Percentiles rank a stretch among this genome's conserved stretches.
phyloP scores from a whole-genome alignment of 1,140 invertebrate genomes.

The Maconellicoccus hirsutus region DNA sequence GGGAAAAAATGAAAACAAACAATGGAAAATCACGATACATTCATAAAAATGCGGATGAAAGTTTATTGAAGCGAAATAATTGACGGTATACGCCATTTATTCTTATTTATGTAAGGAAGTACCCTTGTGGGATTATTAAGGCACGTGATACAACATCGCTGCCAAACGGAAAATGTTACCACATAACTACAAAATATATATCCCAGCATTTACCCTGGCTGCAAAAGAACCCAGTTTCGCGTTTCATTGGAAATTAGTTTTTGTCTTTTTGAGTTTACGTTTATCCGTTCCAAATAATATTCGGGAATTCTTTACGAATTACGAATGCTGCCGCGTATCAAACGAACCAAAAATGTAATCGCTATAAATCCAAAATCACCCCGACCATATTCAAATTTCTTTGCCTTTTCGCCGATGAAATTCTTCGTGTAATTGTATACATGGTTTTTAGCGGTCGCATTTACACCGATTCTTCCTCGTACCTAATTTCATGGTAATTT shows the following conservation, averaged over 20 bases:
- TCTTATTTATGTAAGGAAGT: constrained; percentile 21
- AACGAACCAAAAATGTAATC: background rate
- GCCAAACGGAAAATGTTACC: constrained; percentile 21
- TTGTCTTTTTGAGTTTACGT: background rate
- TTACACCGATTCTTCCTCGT: too few relatives aligned
- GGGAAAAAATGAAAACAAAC: constrained; percentile 9
- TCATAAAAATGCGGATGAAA: constrained; percentile 19
- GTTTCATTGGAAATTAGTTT: background rate
- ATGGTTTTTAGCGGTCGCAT: too few relatives aligned
- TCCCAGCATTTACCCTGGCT: background rate
- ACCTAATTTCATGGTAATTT: too few relatives aligned
- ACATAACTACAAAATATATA: constrained; percentile 19
- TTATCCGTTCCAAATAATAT: constrained; percentile 1
- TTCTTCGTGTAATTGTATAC: too few relatives aligned
- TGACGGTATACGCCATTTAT: constrained; percentile 22
- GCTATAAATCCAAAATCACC: background rate
- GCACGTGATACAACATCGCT: constrained; percentile 15
- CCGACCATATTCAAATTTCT: background rate
- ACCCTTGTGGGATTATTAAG: constrained; percentile 18
- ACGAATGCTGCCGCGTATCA: background rate
- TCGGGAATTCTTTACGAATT: background rate
- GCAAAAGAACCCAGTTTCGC: background rate
- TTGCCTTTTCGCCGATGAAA: background rate
- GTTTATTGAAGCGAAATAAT: constrained; percentile 20
- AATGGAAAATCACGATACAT: background rate